phyloP scores from a whole-genome alignment of 2,888 invertebrate genomes.

The Ochropleura leucogaster region DNA sequence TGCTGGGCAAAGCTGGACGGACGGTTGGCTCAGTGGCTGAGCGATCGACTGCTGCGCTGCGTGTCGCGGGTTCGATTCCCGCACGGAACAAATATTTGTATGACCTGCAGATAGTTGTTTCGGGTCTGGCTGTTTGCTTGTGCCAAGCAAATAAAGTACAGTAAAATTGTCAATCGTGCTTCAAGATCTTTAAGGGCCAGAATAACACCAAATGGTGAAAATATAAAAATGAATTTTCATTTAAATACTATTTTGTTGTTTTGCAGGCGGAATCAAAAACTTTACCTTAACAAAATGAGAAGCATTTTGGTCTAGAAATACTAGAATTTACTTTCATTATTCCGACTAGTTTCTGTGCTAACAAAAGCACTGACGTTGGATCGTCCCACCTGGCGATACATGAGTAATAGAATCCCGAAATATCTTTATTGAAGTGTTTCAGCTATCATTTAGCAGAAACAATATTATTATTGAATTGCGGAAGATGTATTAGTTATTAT shows the following conservation, averaged over 20 bases:
- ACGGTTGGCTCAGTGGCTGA: too few relatives aligned
- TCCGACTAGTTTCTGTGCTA: slow-evolving; percentile 5
- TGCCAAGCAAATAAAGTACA: too few relatives aligned
- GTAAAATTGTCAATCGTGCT: too few relatives aligned
- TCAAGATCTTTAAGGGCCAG: too few relatives aligned
- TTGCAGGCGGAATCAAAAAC: neutral
- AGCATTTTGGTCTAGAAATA: slow-evolving; percentile 16
- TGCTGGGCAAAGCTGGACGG: too few relatives aligned
- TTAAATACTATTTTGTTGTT: neutral
- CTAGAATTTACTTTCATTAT: slow-evolving; percentile 6
- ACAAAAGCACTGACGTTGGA: slow-evolving; percentile 23
- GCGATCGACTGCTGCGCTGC: too few relatives aligned
- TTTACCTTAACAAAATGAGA: slow-evolving; percentile 12
- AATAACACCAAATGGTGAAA: too few relatives aligned
- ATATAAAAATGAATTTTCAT: neutral
- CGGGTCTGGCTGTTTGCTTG: too few relatives aligned
- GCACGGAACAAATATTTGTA: too few relatives aligned
- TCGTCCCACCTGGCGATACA: slow-evolving; percentile 29
- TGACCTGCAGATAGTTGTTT: too few relatives aligned
- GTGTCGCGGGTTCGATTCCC: too few relatives aligned
- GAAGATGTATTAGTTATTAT: neutral
- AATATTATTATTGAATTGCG: neutral
- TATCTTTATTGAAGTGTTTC: slow-evolving; percentile 25
- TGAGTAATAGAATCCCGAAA: slow-evolving; percentile 22
- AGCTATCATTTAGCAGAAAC: neutral